Base-by-base conservation (phyloP, 2,797 vertebrate genomes). In the Sitta carolinensis region DNA sequence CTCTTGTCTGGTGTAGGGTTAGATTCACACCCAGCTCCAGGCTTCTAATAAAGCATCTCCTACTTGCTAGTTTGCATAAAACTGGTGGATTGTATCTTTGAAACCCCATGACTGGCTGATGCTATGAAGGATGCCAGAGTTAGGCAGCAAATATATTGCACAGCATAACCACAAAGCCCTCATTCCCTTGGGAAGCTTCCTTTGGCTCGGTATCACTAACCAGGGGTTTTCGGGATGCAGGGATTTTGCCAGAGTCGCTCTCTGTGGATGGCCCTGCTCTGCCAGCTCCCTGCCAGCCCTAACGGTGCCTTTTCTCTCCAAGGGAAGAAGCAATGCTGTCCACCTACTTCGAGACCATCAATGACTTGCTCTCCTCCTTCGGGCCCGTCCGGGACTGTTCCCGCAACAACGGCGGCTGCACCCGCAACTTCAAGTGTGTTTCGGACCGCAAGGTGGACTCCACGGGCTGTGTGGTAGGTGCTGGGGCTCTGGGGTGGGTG, bases 271-370 rank as follows among this genome's bases (percentile, higher is more conserved):
- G 7, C 40, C 19, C 43, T 3, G 32, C 14, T 15, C 38, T 82
- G 67, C 50, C 58, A 29, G 59, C 57, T 82, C 47, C 66, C 91
- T 57, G 36, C 87, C 50, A 61, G 48, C 88, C 91, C 96, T 97
- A 96, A 98, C 52, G 4, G 58, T 96, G 61, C 64, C 50, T 95
- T 97, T 97, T 97, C 94, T 95, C 92, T 97, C 98, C 62, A 98
- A 99, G 99, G 97, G 99, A 99, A 97, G 99, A 99, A 97, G 98
- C 99, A 7, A 99, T 99, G 98, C 97, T 99, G 98, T 99, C 99
- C 47, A 99, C 99, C 3, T 99, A 99, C 95, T 99, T 99, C 16
- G 99, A 99, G 97, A 98, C 99, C 15, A 99, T 99, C 84, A 99
- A 99, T 52, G 99, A 99, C 90, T 98, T 99, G 21, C 98, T 99